phyloP scores from a whole-genome alignment of 2,113 vertebrate species.

The Chaetodon trifascialis region DNA sequence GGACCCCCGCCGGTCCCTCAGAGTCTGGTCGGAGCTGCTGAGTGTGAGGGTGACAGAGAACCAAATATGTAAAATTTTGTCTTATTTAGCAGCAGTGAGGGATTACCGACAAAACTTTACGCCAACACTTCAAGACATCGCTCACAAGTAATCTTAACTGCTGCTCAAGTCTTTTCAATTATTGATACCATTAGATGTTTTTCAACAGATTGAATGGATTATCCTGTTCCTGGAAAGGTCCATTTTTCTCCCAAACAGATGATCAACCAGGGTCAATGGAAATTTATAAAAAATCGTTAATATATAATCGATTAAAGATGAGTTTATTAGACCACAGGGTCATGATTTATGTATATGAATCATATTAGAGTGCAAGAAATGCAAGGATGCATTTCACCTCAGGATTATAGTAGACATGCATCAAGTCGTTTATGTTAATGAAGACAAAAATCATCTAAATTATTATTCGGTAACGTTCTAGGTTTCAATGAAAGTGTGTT shows the following conservation, averaged over 20 bases:
- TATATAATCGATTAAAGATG: no score
- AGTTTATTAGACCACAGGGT: neutral
- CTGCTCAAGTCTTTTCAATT: neutral
- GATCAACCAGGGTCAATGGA: neutral
- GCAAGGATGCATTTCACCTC: neutral
- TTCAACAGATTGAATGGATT: neutral
- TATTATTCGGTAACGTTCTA: no score
- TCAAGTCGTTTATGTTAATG: neutral
- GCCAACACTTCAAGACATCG: neutral
- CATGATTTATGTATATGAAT: neutral
- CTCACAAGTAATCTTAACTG: neutral
- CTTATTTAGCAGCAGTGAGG: neutral
- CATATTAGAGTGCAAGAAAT: neutral
- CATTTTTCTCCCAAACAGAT: no score
- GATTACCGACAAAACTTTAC: neutral
- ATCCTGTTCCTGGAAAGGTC: no score
- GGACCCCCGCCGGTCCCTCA: conserved; percentile 34
- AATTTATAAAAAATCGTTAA: no score
- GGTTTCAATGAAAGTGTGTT: neutral
- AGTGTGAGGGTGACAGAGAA: neutral
- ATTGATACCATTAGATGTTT: neutral
- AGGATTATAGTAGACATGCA: neutral
- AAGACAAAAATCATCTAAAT: neutral
- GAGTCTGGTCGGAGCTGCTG: conserved; percentile 17
- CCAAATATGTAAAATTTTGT: conserved; percentile 2